Evolutionary conservation across 1,140 invertebrate genomes (phyloP).

Genomic region (Penaeus chinensis): DNA sequence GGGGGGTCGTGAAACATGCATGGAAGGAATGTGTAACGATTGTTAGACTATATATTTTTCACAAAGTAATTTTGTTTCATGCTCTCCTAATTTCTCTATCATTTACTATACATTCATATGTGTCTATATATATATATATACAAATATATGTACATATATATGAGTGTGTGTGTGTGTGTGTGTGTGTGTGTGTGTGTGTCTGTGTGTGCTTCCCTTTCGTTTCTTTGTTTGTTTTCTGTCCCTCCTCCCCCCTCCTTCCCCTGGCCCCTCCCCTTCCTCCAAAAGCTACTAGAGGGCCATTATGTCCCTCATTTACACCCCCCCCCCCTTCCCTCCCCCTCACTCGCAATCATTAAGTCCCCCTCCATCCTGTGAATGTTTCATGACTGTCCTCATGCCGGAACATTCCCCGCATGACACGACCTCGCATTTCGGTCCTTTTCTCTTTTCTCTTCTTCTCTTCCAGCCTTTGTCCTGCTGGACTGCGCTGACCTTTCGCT

Average conservation of each 20-base stretch:
- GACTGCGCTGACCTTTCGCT: neutral
- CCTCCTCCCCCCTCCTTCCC: neutral
- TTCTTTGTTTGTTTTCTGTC: neutral
- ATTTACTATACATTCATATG: neutral
- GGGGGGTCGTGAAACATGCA: no score
- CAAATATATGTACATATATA: neutral
- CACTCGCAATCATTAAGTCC: neutral
- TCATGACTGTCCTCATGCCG: neutral
- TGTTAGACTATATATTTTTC: no score
- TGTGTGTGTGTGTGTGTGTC: no score
- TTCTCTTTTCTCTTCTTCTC: neutral
- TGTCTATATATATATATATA: neutral
- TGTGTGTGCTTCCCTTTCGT: no score
- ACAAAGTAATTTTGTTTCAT: no score
- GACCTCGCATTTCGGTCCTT: neutral
- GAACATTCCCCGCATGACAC: neutral
- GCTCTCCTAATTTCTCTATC: neutral
- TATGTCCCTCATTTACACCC: neutral
- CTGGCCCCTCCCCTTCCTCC: neutral
- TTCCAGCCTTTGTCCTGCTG: neutral
- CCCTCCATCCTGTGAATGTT: slow-evolving; percentile 12
- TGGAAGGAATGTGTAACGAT: no score
- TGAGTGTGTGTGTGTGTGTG: neutral
- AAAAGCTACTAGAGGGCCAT: no score
- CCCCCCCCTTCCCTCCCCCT: neutral